Evolutionary conservation across 2,113 vertebrate species (phyloP).

Genomic region (Silurus glanis): DNA sequence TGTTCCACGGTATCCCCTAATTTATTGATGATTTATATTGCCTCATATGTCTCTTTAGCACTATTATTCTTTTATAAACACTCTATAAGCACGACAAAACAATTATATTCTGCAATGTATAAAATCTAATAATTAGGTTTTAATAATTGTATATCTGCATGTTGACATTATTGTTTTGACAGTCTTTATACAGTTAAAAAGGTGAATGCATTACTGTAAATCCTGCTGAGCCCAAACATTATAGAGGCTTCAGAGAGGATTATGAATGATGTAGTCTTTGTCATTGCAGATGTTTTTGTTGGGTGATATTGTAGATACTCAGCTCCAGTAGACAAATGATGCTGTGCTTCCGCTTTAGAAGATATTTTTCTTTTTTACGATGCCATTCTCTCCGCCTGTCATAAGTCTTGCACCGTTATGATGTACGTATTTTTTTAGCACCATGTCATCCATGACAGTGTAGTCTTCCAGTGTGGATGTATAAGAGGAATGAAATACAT

Average conservation of each 20-base stretch:
- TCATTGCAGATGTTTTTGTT: slow-evolving; percentile 10
- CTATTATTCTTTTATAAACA: background rate
- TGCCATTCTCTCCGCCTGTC: background rate
- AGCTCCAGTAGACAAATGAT: background rate
- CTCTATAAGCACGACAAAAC: background rate
- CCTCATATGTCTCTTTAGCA: background rate
- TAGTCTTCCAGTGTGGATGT: background rate
- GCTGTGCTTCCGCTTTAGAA: background rate
- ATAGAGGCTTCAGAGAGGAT: background rate
- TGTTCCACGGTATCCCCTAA: background rate
- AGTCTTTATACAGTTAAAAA: slow-evolving; percentile 9
- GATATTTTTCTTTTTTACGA: background rate
- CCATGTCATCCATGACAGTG: background rate
- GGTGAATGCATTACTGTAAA: background rate
- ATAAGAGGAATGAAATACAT: slow-evolving; percentile 4
- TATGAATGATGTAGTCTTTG: slow-evolving; percentile 3
- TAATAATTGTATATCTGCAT: background rate
- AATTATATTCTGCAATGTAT: background rate
- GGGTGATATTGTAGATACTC: background rate
- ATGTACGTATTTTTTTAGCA: background rate
- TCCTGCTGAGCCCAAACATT: slow-evolving; percentile 10
- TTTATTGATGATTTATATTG: background rate
- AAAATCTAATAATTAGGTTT: background rate
- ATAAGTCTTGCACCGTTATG: background rate
- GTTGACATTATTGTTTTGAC: background rate